Conservation (phyloP, 2,888 invertebrate genomes). For the Ophioninae sp. region DNA sequence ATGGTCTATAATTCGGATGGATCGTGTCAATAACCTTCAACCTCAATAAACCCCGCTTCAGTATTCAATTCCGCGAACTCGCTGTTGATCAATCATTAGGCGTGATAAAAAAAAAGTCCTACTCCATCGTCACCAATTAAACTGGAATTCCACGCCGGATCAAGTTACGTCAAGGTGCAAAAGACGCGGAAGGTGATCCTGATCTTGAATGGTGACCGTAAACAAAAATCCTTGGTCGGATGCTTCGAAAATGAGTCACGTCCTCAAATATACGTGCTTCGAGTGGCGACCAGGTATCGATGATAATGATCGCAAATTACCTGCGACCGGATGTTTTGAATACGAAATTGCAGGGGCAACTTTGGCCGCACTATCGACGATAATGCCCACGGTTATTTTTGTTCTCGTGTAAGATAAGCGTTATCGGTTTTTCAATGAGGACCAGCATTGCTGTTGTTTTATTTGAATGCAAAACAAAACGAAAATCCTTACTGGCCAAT, state of each 20-base stretch:
- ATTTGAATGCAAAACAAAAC: neutral
- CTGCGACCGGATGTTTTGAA: slow-evolving; percentile 44
- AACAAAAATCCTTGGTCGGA: slow-evolving; percentile 32
- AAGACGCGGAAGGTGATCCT: slow-evolving; percentile 3
- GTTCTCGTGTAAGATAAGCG: neutral
- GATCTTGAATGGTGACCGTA: slow-evolving; percentile 20
- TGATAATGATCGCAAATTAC: slow-evolving; percentile 45
- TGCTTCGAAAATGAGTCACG: slow-evolving; percentile 26
- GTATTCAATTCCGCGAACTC: slow-evolving; percentile 7
- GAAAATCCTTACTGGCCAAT: neutral
- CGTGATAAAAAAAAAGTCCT: neutral
- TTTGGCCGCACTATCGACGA: neutral
- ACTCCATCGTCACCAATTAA: slow-evolving; percentile 3
- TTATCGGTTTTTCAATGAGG: neutral
- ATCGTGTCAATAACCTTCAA: slow-evolving; percentile 46
- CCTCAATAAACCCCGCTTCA: slow-evolving; percentile 4
- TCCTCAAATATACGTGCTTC: neutral
- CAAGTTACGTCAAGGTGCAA: slow-evolving; percentile 17
- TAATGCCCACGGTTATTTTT: slow-evolving; percentile 1
- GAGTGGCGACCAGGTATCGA: neutral
- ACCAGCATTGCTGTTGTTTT: neutral
- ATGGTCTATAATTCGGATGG: slow-evolving; percentile 13
- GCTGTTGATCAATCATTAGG: neutral
- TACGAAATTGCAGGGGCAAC: slow-evolving; percentile 23
- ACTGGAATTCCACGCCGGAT: neutral